These are phyloP conservation scores for Matsumurasca onukii DNA, from an alignment of 1,140 invertebrate genomes.

Conservation along the genomic window DNA sequence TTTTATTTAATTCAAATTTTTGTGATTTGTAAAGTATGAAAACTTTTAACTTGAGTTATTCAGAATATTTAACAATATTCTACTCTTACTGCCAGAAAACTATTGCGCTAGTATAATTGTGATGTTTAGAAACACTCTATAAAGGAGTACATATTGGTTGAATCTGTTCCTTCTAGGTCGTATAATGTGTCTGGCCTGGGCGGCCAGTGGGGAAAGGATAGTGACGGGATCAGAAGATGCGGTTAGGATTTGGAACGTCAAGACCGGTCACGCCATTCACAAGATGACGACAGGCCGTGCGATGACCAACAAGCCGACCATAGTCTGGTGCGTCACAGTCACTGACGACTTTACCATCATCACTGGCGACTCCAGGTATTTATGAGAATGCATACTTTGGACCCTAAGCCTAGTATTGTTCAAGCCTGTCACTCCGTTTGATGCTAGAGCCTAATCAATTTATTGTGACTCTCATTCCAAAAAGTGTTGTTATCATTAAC, in stretches of 20 bases:
- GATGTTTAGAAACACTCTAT: not conserved
- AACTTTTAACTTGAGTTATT: not conserved
- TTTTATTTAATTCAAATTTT: not conserved
- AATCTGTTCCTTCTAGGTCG: constrained; percentile 53
- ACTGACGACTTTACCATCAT: constrained; percentile 80
- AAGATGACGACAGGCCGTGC: constrained; percentile 70
- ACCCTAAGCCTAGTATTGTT: too few species aligned
- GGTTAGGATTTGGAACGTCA: constrained; percentile 84
- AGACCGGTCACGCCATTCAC: constrained; percentile 79
- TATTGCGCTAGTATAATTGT: not conserved
- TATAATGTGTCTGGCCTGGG: constrained; percentile 86
- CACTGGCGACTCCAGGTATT: constrained; percentile 81
- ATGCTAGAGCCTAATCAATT: too few species aligned
- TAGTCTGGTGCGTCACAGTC: constrained; percentile 83
- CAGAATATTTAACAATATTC: not conserved
- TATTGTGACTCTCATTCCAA: too few species aligned
- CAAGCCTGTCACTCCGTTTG: too few species aligned
- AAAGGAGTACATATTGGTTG: not conserved
- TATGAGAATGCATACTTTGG: too few species aligned
- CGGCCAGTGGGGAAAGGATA: constrained; percentile 70
- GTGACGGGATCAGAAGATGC: constrained; percentile 82
- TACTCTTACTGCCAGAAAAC: not conserved
- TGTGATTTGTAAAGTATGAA: not conserved
- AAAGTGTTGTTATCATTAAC: not conserved
- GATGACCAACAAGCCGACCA: constrained; percentile 65